Evolutionary conservation across 1,140 invertebrate genomes (phyloP).

Genomic region (Aricia agestis): DNA sequence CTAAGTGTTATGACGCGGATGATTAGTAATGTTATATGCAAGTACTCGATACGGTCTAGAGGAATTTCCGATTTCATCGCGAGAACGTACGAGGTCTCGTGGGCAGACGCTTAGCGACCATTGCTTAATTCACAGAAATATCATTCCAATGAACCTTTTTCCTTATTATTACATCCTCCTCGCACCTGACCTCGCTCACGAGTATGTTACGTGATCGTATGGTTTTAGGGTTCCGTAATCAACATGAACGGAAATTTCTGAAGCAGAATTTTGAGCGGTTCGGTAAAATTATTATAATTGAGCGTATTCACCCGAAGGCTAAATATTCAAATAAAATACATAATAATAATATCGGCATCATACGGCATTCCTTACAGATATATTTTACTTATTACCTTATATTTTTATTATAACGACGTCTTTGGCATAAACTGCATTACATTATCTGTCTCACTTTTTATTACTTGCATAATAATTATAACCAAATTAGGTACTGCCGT

Average conservation of each 20-base stretch:
- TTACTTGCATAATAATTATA: no score
- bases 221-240: not conserved
- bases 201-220: not conserved
- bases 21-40: not conserved
- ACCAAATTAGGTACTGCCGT: no score
- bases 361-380: no score
- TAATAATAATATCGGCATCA: no score
- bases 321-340: no score
- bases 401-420: no score
- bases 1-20: not conserved
- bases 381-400: no score
- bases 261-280: no score
- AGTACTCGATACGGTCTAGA: constrained; percentile 15
- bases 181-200: not conserved
- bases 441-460: no score
- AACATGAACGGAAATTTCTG: not conserved
- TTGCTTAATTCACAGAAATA: constrained; percentile 38
- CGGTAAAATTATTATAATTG: no score
- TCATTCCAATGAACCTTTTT: constrained; percentile 28
- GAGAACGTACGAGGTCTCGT: constrained; percentile 31
- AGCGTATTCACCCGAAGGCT: no score
- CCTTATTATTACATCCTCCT: constrained; percentile 22
- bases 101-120: constrained; percentile 34
- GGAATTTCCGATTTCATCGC: constrained; percentile 53
- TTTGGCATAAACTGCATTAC: no score